Evolutionary conservation across 2,113 vertebrate species (phyloP).

Genomic region (Mesembrinibis cayennensis): DNA sequence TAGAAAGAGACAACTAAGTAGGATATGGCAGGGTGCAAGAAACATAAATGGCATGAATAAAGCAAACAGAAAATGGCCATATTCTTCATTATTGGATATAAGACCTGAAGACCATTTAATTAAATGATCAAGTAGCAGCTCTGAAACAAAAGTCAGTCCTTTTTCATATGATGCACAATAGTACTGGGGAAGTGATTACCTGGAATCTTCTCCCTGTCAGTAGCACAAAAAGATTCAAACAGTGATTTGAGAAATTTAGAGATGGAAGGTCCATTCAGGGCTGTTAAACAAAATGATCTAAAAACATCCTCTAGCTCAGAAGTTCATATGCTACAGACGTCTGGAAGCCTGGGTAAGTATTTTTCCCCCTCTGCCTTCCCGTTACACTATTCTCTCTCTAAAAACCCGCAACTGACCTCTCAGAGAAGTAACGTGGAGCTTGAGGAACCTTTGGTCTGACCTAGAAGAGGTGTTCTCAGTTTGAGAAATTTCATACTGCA

Average conservation of each 20-base stretch:
- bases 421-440: background rate
- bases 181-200: background rate
- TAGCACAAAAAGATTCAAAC: background rate
- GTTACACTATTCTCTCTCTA: background rate
- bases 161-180: background rate
- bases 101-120: background rate
- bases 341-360: background rate
- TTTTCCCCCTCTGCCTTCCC: background rate
- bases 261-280: background rate
- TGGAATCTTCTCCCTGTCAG: background rate
- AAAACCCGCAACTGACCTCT: rapidly evolving
- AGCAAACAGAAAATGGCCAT: background rate
- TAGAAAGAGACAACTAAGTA: background rate
- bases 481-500: background rate
- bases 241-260: background rate
- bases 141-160: background rate
- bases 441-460: background rate
- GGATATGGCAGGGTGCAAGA: background rate
- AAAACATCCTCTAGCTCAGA: background rate
- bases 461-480: background rate
- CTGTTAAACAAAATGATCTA: background rate
- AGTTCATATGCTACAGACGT: background rate
- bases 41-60: background rate
- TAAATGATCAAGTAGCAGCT: background rate
- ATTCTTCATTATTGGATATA: background rate